Evolutionary conservation across 2,797 vertebrate genomes (phyloP).

Genomic region (Pyrrhura leucotis): DNA sequence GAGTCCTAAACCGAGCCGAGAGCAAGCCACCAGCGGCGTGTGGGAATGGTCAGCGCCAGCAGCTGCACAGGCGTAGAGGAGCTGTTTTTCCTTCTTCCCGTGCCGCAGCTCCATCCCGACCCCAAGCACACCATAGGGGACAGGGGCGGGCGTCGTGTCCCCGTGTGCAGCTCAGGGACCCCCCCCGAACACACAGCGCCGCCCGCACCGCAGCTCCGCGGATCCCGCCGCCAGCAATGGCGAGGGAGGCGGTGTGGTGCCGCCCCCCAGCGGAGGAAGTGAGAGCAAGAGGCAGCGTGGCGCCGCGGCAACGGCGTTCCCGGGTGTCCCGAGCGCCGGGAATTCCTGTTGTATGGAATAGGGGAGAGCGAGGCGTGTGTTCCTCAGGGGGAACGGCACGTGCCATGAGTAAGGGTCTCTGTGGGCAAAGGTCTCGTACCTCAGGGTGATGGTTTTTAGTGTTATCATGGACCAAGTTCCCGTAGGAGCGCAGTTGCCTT

Average conservation of each 20-base stretch:
- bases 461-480: not conserved
- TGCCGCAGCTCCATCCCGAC: not conserved
- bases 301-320: not conserved
- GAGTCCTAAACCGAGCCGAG: not conserved
- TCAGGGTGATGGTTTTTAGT: not conserved
- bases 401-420: not conserved
- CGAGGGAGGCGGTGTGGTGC: not conserved
- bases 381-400: not conserved
- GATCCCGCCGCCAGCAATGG: too few relatives aligned
- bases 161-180: too few relatives aligned
- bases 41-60: not conserved
- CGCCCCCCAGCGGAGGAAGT: not conserved
- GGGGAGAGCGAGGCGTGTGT: not conserved
- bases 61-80: not conserved
- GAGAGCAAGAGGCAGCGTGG: not conserved
- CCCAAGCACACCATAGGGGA: not conserved
- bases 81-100: not conserved
- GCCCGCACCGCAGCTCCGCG: too few relatives aligned
- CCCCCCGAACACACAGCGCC: not conserved
- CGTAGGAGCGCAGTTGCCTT: not conserved
- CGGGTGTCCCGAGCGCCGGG: not conserved
- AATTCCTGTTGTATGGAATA: not conserved
- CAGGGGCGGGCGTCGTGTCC: not conserved
- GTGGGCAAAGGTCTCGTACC: not conserved
- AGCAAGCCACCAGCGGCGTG: rapidly evolving